Conservation (phyloP, 2,888 invertebrate species). For the Pseudanteris insignis region DNA sequence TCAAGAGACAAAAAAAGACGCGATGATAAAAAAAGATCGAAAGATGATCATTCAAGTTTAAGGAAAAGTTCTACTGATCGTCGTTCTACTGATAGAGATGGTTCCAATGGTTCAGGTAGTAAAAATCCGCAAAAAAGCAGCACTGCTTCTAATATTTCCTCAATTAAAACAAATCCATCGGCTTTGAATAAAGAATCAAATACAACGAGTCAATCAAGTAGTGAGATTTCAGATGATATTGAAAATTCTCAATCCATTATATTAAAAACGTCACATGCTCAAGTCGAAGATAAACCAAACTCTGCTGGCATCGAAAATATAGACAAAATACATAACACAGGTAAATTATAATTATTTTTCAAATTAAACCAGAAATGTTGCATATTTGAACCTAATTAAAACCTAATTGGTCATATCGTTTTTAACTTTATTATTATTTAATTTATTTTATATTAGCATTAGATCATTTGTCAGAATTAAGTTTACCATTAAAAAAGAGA, state of each 20-base stretch:
- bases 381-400: too few species aligned
- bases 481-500: constrained; percentile 60
- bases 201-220: constrained; percentile 68
- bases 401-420: too few species aligned
- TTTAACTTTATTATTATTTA: too few species aligned
- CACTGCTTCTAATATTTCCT: constrained; percentile 66
- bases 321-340: constrained; percentile 16
- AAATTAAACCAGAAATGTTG: too few species aligned
- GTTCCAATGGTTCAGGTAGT: constrained; percentile 75
- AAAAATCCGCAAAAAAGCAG: constrained; percentile 65
- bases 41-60: constrained; percentile 78
- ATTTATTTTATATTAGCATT: not conserved
- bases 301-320: constrained; percentile 5
- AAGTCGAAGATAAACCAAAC: constrained; percentile 27
- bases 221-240: constrained; percentile 59
- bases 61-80: constrained; percentile 74
- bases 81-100: constrained; percentile 81
- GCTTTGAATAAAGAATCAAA: constrained; percentile 68
- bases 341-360: too few species aligned
- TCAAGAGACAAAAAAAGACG: constrained; percentile 59
- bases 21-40: constrained; percentile 67
- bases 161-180: constrained; percentile 59
- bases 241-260: constrained; percentile 52
- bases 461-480: constrained; percentile 33
- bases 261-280: constrained; percentile 36